A percentile compares a stretch with the other conserved stretches of the same genome.
phyloP scores from a whole-genome alignment of 1,140 invertebrate species.

The Polypedilum pembai region DNA sequence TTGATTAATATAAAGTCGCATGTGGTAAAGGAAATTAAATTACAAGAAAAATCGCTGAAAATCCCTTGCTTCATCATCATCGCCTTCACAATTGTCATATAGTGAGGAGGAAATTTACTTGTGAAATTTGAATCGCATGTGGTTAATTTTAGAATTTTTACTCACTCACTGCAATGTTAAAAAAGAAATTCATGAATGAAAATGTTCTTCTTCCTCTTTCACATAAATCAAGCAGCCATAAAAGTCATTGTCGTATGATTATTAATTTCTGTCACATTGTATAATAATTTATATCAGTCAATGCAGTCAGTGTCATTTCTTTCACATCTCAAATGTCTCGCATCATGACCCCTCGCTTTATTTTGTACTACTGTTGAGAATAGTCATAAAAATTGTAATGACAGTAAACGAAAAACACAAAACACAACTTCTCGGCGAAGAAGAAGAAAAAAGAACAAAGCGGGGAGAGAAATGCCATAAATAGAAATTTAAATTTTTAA shows the following conservation, averaged over 20 bases:
- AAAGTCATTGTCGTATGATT: conserved; percentile 26
- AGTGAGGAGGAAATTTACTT: too few species aligned
- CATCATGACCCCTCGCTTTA: neutral
- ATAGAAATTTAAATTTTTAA: neutral
- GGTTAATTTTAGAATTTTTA: too few species aligned
- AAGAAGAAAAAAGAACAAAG: too few species aligned
- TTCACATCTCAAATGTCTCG: neutral
- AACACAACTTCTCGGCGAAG: neutral
- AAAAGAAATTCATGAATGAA: neutral
- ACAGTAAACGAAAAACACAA: neutral
- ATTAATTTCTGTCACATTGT: conserved; percentile 26
- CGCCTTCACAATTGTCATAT: too few species aligned
- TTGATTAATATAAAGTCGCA: too few species aligned
- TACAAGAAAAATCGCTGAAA: too few species aligned
- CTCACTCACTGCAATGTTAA: neutral
- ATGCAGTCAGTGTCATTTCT: conserved; percentile 14
- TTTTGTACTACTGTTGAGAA: neutral
- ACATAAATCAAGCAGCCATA: conserved; percentile 17
- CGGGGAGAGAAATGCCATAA: neutral
- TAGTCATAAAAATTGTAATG: conserved; percentile 13
- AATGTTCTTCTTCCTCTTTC: neutral
- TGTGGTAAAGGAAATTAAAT: too few species aligned
- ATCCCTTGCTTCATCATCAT: too few species aligned
- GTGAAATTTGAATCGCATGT: too few species aligned
- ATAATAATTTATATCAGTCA: conserved; percentile 27